Evolutionary conservation across 2,888 invertebrate genomes (phyloP), one percentile per base, ranked within the genome.

Genomic region (Zele albiditarsus): DNA sequence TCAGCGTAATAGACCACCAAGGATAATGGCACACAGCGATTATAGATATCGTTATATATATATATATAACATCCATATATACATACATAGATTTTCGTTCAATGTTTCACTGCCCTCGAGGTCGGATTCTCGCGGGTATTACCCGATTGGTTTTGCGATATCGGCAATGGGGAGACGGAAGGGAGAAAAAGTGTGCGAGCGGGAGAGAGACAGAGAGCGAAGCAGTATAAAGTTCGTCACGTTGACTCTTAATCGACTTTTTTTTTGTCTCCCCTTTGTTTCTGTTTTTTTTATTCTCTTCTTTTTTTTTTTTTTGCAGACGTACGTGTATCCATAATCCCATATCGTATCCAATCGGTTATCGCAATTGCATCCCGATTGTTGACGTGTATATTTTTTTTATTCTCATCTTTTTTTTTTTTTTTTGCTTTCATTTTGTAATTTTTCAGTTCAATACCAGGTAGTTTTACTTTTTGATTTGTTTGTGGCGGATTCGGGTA

Each of bases 81-180:
- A 53, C 4, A 23, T 20, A 53, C 16, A 46, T 46, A 53, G 6
- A 53, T 53, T 53, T 46, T 53, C 42, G 38, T 42, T 20, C 46
- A 23, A 66, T 66, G 66, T 66, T 66, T 66, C 66, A 66, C 66
- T 66, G 42, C 28, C 53, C 53, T 53, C 25, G 68, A 53, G 53
- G n/a, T 53, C 28, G 53, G 53, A 68, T 68, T 68, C 53, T 46
- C 68, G 53, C 68, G 46, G 68, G 68, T 49, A 68, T 68, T 68
- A 68, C 68, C 31, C 31, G 68, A 68, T 68, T 49, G 68, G 68
- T 53, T 68, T 68, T 49, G 53, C 23, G 68, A 68, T 68, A 68
- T 68, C 46, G 53, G 23, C 27, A 68, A 49, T 27, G 28, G 60
- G 20, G 46, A 49, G 23, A 68, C n/a, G 53, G 68, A 53, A 42